Evolutionary conservation across 2,113 vertebrate species (phyloP).

Genomic region (Peromyscus maniculatus): DNA sequence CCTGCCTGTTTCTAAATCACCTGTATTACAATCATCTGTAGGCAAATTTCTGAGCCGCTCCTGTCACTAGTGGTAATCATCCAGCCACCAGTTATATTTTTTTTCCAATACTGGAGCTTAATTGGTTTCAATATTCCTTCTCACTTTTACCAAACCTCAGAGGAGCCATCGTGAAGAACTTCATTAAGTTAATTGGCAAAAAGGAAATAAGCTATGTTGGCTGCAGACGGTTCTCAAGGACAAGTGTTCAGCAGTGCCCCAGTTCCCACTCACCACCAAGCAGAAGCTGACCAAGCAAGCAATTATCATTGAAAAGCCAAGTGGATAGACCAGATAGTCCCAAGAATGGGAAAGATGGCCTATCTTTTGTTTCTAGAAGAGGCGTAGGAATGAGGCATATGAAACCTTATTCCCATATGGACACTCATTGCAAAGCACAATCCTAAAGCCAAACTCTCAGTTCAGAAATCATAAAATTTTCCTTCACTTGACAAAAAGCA

Average conservation of each 20-base stretch:
- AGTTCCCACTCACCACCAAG: slow-evolving; percentile 43
- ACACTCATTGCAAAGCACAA: neutral
- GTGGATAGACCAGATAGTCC: slow-evolving; percentile 2
- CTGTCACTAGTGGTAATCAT: slow-evolving; percentile 57
- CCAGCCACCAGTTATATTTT: slow-evolving; percentile 41
- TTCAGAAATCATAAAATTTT: slow-evolving; percentile 10
- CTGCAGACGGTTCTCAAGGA: slow-evolving; percentile 62
- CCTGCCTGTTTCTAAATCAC: slow-evolving; percentile 39
- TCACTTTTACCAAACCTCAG: slow-evolving; percentile 67
- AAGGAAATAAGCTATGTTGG: slow-evolving; percentile 53
- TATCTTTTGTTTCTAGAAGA: slow-evolving; percentile 12
- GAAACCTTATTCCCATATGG: neutral
- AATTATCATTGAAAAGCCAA: slow-evolving; percentile 55
- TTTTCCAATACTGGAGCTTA: slow-evolving; percentile 62
- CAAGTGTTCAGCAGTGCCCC: slow-evolving; percentile 41
- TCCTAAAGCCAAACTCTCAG: slow-evolving; percentile 26
- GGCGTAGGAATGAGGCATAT: neutral
- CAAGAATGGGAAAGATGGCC: neutral
- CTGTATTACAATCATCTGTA: slow-evolving; percentile 4
- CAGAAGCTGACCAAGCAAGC: slow-evolving; percentile 62
- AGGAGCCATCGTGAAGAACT: slow-evolving; percentile 48
- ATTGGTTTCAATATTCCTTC: slow-evolving; percentile 76
- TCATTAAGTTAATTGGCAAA: slow-evolving; percentile 77
- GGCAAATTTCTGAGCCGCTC: slow-evolving; percentile 57
- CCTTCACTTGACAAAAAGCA: slow-evolving; percentile 25